phyloP scores from a whole-genome alignment of 1,140 invertebrate genomes.

The Oreohelix idahoensis region DNA sequence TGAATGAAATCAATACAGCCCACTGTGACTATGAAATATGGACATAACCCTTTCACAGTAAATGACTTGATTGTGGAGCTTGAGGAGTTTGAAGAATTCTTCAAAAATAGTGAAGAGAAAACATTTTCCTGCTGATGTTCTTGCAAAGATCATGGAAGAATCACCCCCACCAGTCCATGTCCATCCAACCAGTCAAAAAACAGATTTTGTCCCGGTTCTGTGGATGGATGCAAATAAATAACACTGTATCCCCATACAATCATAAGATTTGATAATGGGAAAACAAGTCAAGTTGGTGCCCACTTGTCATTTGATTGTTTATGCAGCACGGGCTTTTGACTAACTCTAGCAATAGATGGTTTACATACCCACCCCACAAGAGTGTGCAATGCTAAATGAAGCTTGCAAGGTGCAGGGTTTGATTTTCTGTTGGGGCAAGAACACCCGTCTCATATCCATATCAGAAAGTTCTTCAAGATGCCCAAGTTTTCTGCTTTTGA shows the following conservation, averaged over 20 bases:
- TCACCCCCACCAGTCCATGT: constrained; percentile 9
- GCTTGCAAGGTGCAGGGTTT: constrained; percentile 67
- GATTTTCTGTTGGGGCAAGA: constrained; percentile 66
- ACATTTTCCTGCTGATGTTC: constrained; percentile 86
- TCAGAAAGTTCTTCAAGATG: constrained; percentile 55
- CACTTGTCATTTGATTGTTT: constrained; percentile 78
- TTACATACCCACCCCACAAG: constrained; percentile 56
- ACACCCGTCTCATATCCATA: constrained; percentile 62
- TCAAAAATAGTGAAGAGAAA: constrained; percentile 77
- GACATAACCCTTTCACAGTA: constrained; percentile 87
- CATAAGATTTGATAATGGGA: constrained; percentile 73
- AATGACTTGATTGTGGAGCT: constrained; percentile 92
- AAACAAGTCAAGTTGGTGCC: constrained; percentile 90
- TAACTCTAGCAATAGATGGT: constrained; percentile 53
- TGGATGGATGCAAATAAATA: constrained; percentile 94
- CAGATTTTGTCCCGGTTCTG: constrained; percentile 74
- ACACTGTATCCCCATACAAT: constrained; percentile 95
- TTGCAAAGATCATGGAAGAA: constrained; percentile 78
- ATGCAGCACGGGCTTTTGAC: constrained; percentile 66
- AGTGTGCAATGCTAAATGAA: constrained; percentile 66
- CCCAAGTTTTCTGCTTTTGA: constrained; percentile 59
- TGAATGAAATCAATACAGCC: constrained; percentile 93
- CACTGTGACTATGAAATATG: constrained; percentile 93
- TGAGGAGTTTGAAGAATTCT: constrained; percentile 90
- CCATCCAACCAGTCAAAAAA: constrained; percentile 17